Evolutionary conservation across 1,140 invertebrate genomes (phyloP).

Genomic region (Drosophila mayri): DNA sequence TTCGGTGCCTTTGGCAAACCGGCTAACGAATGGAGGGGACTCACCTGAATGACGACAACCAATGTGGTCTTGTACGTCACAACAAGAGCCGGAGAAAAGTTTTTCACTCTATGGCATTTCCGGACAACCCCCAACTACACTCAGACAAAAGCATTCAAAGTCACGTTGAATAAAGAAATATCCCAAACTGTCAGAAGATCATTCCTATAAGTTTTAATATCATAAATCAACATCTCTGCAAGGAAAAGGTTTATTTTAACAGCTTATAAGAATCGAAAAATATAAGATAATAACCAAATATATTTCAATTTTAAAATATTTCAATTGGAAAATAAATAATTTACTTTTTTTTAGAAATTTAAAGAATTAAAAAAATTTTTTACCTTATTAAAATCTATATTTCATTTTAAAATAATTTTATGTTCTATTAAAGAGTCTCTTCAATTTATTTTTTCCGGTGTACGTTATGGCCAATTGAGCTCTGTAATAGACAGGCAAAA

Average conservation of each 20-base stretch:
- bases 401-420: too few species aligned
- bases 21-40: slow-evolving; percentile 26
- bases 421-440: too few species aligned
- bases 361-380: too few species aligned
- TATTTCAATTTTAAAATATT: too few species aligned
- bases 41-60: slow-evolving; percentile 40
- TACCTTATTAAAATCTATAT: too few species aligned
- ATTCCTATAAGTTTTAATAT: too few species aligned
- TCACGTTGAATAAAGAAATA: background rate
- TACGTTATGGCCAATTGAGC: slow-evolving; percentile 39
- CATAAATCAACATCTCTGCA: too few species aligned
- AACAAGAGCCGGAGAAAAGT: slow-evolving; percentile 27
- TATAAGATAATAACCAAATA: too few species aligned
- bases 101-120: slow-evolving; percentile 42
- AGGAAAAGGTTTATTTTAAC: too few species aligned
- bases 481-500: slow-evolving; percentile 36
- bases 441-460: background rate
- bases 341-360: too few species aligned
- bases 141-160: background rate
- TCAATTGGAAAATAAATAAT: too few species aligned
- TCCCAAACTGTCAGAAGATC: background rate
- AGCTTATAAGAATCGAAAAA: too few species aligned
- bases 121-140: slow-evolving; percentile 39
- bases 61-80: slow-evolving; percentile 26
- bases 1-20: slow-evolving; percentile 28